Conservation (phyloP, 1,140 invertebrate genomes). For the Mesaphorura yosii region DNA sequence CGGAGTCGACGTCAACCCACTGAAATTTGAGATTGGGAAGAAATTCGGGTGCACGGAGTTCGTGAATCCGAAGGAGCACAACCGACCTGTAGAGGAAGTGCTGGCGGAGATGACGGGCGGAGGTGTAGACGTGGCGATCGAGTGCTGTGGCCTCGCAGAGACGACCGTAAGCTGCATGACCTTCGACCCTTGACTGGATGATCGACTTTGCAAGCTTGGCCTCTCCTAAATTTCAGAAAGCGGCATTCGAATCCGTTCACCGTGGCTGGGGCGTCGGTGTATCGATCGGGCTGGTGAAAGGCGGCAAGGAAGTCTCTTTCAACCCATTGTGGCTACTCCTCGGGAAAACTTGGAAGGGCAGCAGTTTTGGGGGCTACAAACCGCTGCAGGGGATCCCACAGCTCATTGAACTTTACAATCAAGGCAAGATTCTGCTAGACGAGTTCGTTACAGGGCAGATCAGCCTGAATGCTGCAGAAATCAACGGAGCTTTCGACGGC, state of each 20-base stretch:
- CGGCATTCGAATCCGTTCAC: conserved; percentile 87
- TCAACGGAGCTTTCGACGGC: conserved; percentile 48
- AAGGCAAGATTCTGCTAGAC: background rate
- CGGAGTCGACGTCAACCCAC: conserved; percentile 82
- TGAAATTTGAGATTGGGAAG: conserved; percentile 73
- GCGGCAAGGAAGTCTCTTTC: conserved; percentile 75
- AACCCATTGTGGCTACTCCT: conserved; percentile 91
- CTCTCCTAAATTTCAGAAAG: too few relatives aligned
- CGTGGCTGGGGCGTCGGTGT: conserved; percentile 96
- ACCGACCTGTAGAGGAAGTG: conserved; percentile 73
- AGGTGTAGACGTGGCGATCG: conserved; percentile 95
- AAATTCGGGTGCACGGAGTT: conserved; percentile 84
- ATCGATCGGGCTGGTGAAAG: conserved; percentile 51
- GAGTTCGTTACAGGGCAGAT: conserved; percentile 39
- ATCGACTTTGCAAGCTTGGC: too few relatives aligned
- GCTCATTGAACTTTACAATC: too few relatives aligned
- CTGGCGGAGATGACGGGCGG: conserved; percentile 88
- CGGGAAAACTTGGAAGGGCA: conserved; percentile 85
- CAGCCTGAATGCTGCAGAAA: conserved; percentile 38
- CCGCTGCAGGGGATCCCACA: background rate
- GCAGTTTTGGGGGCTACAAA: too few relatives aligned
- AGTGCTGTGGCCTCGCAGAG: conserved; percentile 93
- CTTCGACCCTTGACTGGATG: too few relatives aligned
- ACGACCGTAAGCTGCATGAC: conserved; percentile 93
- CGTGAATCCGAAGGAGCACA: conserved; percentile 70